A percentile compares a stretch with the other conserved stretches of the same genome.
Conservation (phyloP, 2,888 invertebrate species). For the Conus canariensis region DNA sequence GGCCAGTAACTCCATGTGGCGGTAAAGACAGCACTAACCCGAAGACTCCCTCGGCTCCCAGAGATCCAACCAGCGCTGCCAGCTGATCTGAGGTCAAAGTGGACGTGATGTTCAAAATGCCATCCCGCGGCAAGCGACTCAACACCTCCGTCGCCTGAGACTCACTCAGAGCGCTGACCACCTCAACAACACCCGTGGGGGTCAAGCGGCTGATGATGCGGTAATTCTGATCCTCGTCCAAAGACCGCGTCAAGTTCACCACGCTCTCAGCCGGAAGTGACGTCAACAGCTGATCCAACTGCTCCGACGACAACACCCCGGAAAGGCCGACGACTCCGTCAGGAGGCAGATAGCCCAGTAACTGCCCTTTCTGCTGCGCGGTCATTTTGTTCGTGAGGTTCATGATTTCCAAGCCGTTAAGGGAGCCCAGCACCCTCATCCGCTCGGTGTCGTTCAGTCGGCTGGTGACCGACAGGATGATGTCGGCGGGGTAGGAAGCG, state of each 20-base stretch:
- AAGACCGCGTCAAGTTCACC: slow-evolving; percentile 19
- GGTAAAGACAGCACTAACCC: background rate
- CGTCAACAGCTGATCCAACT: slow-evolving; percentile 30
- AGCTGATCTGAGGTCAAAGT: background rate
- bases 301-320: background rate
- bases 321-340: slow-evolving; percentile 32
- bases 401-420: slow-evolving; percentile 25
- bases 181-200: background rate
- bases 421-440: slow-evolving; percentile 20
- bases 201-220: slow-evolving; percentile 7
- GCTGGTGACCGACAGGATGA: background rate
- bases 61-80: background rate
- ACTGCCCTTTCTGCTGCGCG: slow-evolving; percentile 16
- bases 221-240: slow-evolving; percentile 13
- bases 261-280: slow-evolving; percentile 30
- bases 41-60: background rate
- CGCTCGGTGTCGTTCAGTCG: slow-evolving; percentile 7
- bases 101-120: slow-evolving; percentile 20
- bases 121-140: background rate
- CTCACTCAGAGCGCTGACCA: background rate
- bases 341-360: slow-evolving; percentile 22
- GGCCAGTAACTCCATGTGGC: background rate
- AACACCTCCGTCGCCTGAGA: slow-evolving; percentile 11
- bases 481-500: background rate
- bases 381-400: slow-evolving; percentile 13